phyloP scores from a whole-genome alignment of 1,140 invertebrate species.

The Drosophila erecta region DNA sequence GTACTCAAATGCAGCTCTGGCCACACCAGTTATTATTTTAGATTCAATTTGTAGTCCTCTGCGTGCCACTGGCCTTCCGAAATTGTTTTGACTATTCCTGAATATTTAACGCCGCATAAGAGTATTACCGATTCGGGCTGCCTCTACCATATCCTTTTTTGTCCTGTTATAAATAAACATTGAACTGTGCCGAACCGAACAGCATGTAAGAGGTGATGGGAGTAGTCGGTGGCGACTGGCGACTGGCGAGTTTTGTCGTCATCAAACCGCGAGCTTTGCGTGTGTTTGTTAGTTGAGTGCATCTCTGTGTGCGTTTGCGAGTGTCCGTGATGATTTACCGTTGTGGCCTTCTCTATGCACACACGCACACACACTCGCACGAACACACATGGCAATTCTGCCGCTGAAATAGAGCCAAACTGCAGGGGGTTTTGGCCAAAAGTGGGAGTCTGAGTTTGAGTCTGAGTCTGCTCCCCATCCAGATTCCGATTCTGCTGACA shows the following conservation, averaged over 20 bases:
- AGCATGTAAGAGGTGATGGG: slow-evolving; percentile 21
- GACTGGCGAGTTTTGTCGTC: slow-evolving; percentile 57
- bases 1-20: background rate
- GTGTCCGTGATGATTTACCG: slow-evolving; percentile 70
- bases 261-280: slow-evolving; percentile 44
- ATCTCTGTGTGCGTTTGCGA: slow-evolving; percentile 16
- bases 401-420: slow-evolving; percentile 25
- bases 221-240: slow-evolving; percentile 25
- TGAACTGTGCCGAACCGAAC: slow-evolving; percentile 25
- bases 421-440: slow-evolving; percentile 1
- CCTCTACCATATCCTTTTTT: background rate
- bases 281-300: slow-evolving; percentile 8
- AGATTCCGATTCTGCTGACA: slow-evolving; percentile 52
- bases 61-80: background rate
- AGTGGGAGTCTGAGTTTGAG: slow-evolving; percentile 19
- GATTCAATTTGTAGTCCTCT: too few species aligned
- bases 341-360: slow-evolving; percentile 65
- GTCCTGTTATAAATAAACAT: slow-evolving; percentile 51
- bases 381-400: slow-evolving; percentile 39
- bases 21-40: background rate
- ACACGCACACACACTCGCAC: slow-evolving; percentile 25
- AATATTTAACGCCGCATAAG: background rate
- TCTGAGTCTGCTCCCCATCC: slow-evolving; percentile 41
- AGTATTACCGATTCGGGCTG: background rate
- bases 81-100: too few species aligned